A percentile compares a stretch with the other conserved stretches of the same genome.
Conservation (phyloP, 2,888 invertebrate species). For the Plebejus melissa region DNA sequence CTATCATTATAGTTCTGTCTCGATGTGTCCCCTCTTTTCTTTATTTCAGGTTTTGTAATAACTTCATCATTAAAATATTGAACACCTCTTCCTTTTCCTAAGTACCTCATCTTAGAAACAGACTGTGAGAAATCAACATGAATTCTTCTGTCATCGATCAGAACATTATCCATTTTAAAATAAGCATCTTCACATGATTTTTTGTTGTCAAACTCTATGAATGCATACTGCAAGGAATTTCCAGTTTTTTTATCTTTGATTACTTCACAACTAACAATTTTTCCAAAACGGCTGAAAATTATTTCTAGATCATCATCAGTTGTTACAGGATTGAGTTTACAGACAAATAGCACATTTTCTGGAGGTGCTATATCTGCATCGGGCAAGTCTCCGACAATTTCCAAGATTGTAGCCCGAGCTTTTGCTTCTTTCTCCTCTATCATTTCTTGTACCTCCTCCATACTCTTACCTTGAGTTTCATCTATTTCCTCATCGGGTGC, state of each 20-base stretch:
- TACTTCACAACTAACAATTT: constrained; percentile 95
- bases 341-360: constrained; percentile 99
- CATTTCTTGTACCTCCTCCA: constrained; percentile 91
- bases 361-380: constrained; percentile 98
- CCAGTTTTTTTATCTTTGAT: constrained; percentile 95
- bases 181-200: constrained; percentile 98
- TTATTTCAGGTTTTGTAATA: constrained; percentile 41
- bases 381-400: constrained; percentile 98
- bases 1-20: constrained; percentile 45
- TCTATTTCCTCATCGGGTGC: constrained; percentile 96
- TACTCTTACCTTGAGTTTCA: constrained; percentile 91
- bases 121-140: constrained; percentile 99
- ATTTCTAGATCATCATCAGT: constrained; percentile 98
- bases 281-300: constrained; percentile 97
- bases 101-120: constrained; percentile 95
- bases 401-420: constrained; percentile 97
- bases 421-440: constrained; percentile 95
- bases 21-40: constrained; percentile 39
- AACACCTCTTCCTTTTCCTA: constrained; percentile 91
- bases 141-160: constrained; percentile 98
- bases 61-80: constrained; percentile 70
- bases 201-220: constrained; percentile 96
- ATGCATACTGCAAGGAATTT: constrained; percentile 98
- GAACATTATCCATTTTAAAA: constrained; percentile 99
- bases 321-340: constrained; percentile 99